Evolutionary conservation across 2,113 vertebrate species (phyloP).

Genomic region (Siniperca knerii): DNA sequence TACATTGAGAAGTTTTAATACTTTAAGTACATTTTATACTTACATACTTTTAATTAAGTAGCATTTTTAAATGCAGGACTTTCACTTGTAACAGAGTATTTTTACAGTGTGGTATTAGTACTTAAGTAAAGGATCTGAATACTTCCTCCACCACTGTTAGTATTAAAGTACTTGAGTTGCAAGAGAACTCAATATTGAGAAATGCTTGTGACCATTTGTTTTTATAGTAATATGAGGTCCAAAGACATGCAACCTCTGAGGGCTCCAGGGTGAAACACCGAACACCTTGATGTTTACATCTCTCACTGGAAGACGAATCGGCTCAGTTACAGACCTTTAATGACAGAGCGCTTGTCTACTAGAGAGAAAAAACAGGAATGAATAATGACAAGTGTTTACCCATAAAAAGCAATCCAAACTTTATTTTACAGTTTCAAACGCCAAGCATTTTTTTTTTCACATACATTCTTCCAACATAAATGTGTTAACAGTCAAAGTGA

Average conservation of each 20-base stretch:
- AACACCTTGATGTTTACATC: no score
- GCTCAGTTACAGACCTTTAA: background rate
- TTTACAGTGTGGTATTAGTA: no score
- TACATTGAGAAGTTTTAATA: no score
- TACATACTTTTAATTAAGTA: no score
- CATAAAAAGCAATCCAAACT: conserved; percentile 59
- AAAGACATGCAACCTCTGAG: background rate
- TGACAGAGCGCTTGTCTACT: background rate
- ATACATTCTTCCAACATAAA: conserved; percentile 42
- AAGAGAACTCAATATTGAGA: background rate
- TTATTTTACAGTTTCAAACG: conserved; percentile 61
- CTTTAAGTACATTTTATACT: no score
- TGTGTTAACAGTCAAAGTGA: conserved; percentile 17
- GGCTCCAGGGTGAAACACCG: background rate
- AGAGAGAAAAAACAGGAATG: background rate
- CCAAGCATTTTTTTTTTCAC: conserved; percentile 7
- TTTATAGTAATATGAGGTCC: background rate
- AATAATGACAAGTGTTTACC: conserved; percentile 6
- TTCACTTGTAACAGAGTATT: no score
- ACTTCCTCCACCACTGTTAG: no score
- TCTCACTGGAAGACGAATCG: background rate
- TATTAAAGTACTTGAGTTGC: no score
- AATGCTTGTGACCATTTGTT: background rate
- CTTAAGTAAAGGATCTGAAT: no score
- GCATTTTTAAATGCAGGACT: no score